Conservation (phyloP, 2,888 invertebrate genomes). For the Spicauda simplicius region DNA sequence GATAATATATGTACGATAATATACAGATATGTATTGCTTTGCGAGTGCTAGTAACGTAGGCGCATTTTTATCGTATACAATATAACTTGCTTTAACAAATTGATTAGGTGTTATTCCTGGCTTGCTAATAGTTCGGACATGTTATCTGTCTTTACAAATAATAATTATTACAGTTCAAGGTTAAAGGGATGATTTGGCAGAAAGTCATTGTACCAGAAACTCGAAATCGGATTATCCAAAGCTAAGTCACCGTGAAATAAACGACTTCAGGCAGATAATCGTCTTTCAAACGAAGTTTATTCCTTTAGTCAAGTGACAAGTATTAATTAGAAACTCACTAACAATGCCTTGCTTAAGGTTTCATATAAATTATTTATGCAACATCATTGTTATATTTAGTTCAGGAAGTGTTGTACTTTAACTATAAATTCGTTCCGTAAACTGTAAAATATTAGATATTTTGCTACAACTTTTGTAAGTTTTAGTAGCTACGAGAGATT, state of each 20-base stretch:
- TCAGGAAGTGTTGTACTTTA: too few relatives aligned
- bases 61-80: too few relatives aligned
- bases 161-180: background rate
- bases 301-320: slow-evolving; percentile 45
- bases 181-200: background rate
- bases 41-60: too few relatives aligned
- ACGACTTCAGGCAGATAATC: slow-evolving; percentile 49
- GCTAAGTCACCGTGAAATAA: slow-evolving; percentile 25
- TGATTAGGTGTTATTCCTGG: too few relatives aligned
- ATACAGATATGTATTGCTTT: too few relatives aligned
- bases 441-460: too few relatives aligned
- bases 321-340: slow-evolving; percentile 47
- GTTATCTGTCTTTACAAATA: background rate
- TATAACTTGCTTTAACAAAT: too few relatives aligned
- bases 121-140: too few relatives aligned
- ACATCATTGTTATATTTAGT: background rate
- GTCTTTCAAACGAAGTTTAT: slow-evolving; percentile 42
- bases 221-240: slow-evolving; percentile 1
- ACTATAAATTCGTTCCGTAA: too few relatives aligned
- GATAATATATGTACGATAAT: too few relatives aligned
- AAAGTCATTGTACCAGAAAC: background rate
- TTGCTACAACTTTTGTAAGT: too few relatives aligned
- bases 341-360: slow-evolving; percentile 26
- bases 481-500: too few relatives aligned
- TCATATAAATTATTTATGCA: background rate